A percentile compares a stretch with the other conserved stretches of the same genome.
Conservation (phyloP, 2,888 invertebrate species). For the Trissoscelio sp. region DNA sequence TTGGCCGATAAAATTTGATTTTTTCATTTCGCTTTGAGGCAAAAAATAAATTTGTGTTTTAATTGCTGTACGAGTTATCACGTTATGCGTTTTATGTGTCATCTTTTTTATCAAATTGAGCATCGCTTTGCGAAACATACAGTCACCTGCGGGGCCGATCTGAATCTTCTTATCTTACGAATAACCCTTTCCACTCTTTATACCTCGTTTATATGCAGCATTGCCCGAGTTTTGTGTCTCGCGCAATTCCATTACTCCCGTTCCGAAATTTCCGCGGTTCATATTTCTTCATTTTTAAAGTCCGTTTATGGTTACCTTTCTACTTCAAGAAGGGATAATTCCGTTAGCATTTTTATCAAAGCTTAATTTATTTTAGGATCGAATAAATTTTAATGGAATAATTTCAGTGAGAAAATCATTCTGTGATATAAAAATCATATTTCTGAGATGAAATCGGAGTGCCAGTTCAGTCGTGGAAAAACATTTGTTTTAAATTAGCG, state of each 20-base stretch:
- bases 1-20: no score
- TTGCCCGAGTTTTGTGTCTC: slow-evolving; percentile 23
- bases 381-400: no score
- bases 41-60: slow-evolving; percentile 1
- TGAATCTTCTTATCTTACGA: slow-evolving; percentile 53
- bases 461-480: not conserved
- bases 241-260: slow-evolving; percentile 22
- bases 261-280: slow-evolving; percentile 4
- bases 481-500: not conserved
- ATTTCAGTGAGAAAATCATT: no score
- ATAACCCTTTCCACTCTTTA: slow-evolving; percentile 43
- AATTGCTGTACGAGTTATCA: slow-evolving; percentile 22
- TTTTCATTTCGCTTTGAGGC: no score
- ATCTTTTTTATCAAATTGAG: slow-evolving; percentile 38
- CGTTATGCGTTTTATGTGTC: slow-evolving; percentile 11
- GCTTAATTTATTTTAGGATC: no score
- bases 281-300: slow-evolving; percentile 29
- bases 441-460: not conserved
- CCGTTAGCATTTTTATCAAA: no score
- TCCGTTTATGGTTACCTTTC: not conserved
- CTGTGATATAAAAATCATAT: no score
- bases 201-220: slow-evolving; percentile 37
- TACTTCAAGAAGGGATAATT: not conserved
- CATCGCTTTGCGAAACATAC: slow-evolving; percentile 29
- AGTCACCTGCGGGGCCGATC: slow-evolving; percentile 25